Evolutionary conservation across 2,888 invertebrate species (phyloP).

Genomic region (Plagodis dolabraria): DNA sequence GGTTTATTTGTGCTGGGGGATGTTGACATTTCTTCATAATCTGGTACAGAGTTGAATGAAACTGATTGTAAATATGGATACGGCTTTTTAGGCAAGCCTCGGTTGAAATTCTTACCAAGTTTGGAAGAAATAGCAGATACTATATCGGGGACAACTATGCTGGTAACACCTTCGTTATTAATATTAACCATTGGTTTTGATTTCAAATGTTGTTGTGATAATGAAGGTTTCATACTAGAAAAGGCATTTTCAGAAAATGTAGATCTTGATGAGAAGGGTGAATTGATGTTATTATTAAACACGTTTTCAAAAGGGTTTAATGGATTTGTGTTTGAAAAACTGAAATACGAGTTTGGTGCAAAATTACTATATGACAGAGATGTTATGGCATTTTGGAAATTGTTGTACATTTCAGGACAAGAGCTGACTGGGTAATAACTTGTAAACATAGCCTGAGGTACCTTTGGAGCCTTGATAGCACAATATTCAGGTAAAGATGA

Average conservation of each 20-base stretch:
- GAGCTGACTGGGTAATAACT: conserved; percentile 5
- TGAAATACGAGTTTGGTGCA: background rate
- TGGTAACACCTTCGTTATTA: background rate
- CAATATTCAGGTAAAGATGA: background rate
- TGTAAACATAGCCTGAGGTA: background rate
- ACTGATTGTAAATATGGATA: conserved; percentile 2
- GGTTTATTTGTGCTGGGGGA: background rate
- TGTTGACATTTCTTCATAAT: background rate
- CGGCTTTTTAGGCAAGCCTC: background rate
- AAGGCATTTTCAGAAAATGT: conserved; percentile 1
- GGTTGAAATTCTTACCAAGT: background rate
- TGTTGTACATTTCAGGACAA: background rate
- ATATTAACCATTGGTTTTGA: background rate
- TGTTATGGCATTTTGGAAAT: background rate
- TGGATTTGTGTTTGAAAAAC: background rate
- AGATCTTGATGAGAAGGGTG: background rate
- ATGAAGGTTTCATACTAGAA: background rate
- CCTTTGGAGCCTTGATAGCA: conserved; percentile 6
- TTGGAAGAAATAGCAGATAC: conserved; percentile 3
- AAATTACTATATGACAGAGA: background rate
- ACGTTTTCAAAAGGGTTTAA: no score
- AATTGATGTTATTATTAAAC: no score
- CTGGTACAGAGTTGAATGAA: conserved; percentile 2
- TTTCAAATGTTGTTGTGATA: background rate
- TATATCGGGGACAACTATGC: background rate